Evolutionary conservation across 2,888 invertebrate genomes (phyloP), one percentile per base, ranked within the genome.

Genomic region (Idaea straminata): DNA sequence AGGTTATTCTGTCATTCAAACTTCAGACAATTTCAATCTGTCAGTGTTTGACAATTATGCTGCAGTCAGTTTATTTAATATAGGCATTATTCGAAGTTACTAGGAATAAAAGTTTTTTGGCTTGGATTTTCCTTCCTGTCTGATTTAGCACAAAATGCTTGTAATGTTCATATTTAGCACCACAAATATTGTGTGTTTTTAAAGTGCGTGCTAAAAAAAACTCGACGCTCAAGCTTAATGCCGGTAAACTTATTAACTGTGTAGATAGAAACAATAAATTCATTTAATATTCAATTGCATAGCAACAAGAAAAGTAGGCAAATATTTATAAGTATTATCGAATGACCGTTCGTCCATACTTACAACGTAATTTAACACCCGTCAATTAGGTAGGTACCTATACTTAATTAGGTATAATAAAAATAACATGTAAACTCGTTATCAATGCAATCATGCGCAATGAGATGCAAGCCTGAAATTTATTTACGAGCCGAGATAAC

Each of bases 381-480:
- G 10, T 25, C 25, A 25, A 25, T 1, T 25, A 25, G 25, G 25
- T 25, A 25, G 25, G 25, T 25, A 25, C 25, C 1, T 25, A 25
- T 25, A 25, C 2, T 25, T 25, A 25, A 25, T 25, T 25, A 47
- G 47, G 13, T 47, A 47, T 7, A 13, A 47, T 13, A 47, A 47
- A 47, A 47, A 47, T 47, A 47, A 47, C 47, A 47, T 13, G 13
- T 13, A 47, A 47, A 13, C 13, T 6, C 63, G 63, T 63, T 72
- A 73, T 72, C 72, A 69, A 64, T 62, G 62, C 47, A 62, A 61
- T 59, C 64, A 35, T 36, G 60, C 59, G 66, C 66, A 63, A 64
- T 59, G 36, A 65, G 66, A 64, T 64, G 63, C 60, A 68, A 59
- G 64, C 62, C 57, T 57, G 64, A 59, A 57, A 35, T 38, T 10